A percentile compares a stretch with the other conserved stretches of the same genome.
phyloP scores from a whole-genome alignment of 2,113 vertebrate species.

The Calonectris borealis region DNA sequence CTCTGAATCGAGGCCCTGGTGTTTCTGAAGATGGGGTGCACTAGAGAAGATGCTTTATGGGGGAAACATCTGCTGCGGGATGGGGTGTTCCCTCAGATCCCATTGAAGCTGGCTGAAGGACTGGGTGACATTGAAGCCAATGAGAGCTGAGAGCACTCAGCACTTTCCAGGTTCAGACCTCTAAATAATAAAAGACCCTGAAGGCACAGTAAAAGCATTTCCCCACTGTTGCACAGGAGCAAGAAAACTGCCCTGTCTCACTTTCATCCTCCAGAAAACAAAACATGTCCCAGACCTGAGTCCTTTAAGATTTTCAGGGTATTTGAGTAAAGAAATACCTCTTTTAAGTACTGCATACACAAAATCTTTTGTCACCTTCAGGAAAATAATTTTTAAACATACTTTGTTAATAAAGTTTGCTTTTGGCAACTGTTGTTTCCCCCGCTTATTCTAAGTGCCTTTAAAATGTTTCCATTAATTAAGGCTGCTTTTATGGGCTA shows the following conservation, averaged over 20 bases:
- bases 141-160: conserved; percentile 8
- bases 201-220: conserved; percentile 9
- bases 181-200: conserved; percentile 9
- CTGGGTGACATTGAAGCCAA: background rate
- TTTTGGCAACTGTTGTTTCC: conserved; percentile 51
- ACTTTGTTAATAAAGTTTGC: conserved; percentile 38
- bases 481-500: conserved; percentile 36
- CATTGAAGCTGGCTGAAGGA: background rate
- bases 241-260: background rate
- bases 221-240: background rate
- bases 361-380: conserved; percentile 17
- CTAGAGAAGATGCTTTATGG: background rate
- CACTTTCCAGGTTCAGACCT: conserved; percentile 44
- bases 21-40: background rate
- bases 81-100: background rate
- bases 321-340: background rate
- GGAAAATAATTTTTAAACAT: conserved; percentile 20
- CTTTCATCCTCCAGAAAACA: background rate
- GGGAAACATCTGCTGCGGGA: background rate
- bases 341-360: background rate
- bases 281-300: background rate
- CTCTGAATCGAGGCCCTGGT: background rate
- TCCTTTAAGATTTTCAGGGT: background rate
- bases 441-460: conserved; percentile 21
- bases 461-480: conserved; percentile 58